Evolutionary conservation across 1,140 invertebrate species (phyloP), one percentile per base, ranked within the genome.

Genomic region (Drosophila ambigua): DNA sequence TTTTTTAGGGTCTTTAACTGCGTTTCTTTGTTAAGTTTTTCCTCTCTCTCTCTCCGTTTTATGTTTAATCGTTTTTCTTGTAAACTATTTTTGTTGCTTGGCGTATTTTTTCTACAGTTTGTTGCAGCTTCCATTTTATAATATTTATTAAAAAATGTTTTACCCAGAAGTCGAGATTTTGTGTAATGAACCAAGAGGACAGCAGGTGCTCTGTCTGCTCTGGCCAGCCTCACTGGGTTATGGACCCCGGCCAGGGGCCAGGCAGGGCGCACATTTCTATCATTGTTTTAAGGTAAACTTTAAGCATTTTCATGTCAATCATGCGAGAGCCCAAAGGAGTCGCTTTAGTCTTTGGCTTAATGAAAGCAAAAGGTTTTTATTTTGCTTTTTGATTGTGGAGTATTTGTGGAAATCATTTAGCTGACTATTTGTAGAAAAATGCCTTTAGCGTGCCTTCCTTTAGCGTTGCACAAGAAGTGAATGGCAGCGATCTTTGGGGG

Each of bases 221-320:
- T 4, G 60, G 51, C 73, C 74, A 26, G 41, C 55, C 55, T 59
- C 51, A 7, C 2, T 60, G 64, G 72, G 73, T 75, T 76, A 59
- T 60, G 66, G 49, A 76, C 72, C 72, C 35, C 72, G 5, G 24
- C 46, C 45, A 43, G 61, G 9, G 20, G 20, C 20, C 20, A 20
- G 20, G 20, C 20, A 20, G 20, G 20, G 20, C 20, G 74, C 52
- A 62, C 83, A 90, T 90, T 88, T 83, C 75, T 72, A 66, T 74
- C 72, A 90, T 90, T 88, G 77, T 81, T 74, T 90, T 90, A 90
- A 90, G 83, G 88, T 90, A 90, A 90, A 88, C 82, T 90, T 90
- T 51, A 77, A 88, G 77, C 87, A 90, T 90, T 90, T 88, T 90
- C 58, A 80, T 54, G 87, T 90, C 87, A 90, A 90, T 90, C 87